phyloP scores from a whole-genome alignment of 2,797 vertebrate species.

The Merluccius polli region DNA sequence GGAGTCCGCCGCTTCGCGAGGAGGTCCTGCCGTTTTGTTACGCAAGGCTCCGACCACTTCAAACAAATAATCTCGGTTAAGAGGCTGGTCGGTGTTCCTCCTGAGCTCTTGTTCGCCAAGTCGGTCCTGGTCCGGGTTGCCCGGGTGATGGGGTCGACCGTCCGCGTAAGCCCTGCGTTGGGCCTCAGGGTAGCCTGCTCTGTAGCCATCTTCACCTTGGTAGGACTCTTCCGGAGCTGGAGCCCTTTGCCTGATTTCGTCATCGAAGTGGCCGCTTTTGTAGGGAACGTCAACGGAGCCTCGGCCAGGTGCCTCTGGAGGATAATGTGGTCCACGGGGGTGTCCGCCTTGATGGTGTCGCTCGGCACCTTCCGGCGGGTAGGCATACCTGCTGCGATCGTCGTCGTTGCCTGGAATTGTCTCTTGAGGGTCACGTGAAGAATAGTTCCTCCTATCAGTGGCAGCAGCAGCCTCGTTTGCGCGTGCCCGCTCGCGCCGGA shows the following conservation, averaged over 20 bases:
- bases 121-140: not conserved
- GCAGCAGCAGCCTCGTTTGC: slow-evolving; percentile 3
- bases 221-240: not conserved
- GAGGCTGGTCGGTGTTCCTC: slow-evolving; percentile 15
- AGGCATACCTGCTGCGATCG: not conserved
- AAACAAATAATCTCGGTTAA: slow-evolving; percentile 24
- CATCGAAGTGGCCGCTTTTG: not conserved
- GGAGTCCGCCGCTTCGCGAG: not conserved
- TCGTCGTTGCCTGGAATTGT: slow-evolving; percentile 16
- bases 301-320: slow-evolving; percentile 9
- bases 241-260: not conserved
- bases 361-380: not conserved
- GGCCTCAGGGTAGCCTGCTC: not conserved
- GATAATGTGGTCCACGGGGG: slow-evolving; percentile 12
- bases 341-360: slow-evolving; percentile 7
- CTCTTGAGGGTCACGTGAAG: not conserved
- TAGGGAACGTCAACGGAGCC: slow-evolving; percentile 18
- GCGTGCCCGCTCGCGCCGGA: slow-evolving; percentile 17
- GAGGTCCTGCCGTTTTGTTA: slow-evolving; percentile 21
- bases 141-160: no score
- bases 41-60: slow-evolving; percentile 43
- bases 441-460: not conserved
- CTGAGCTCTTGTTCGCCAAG: slow-evolving; percentile 29
- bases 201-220: not conserved
- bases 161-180: no score